Evolutionary conservation across 2,797 vertebrate species (phyloP).

Genomic region (Acropternis orthonyx): DNA sequence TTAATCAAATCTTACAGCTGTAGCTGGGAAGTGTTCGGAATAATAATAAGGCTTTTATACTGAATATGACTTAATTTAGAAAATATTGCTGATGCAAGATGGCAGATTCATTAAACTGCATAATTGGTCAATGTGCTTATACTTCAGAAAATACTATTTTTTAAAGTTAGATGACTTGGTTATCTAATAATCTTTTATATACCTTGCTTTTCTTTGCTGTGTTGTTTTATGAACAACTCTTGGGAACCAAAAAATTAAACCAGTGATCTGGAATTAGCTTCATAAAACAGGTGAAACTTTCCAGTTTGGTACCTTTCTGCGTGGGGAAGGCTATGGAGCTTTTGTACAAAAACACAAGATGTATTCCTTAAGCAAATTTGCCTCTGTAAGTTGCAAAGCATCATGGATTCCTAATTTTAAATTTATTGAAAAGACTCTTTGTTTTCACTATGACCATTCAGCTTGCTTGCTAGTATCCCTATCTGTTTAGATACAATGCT

Average conservation of each 20-base stretch:
- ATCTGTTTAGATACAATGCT: neutral
- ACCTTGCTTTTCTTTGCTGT: conserved; percentile 10
- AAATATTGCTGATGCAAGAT: conserved; percentile 59
- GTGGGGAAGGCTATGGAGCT: neutral
- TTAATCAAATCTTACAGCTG: conserved; percentile 70
- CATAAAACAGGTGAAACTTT: neutral
- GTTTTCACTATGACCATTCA: neutral
- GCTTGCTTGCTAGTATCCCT: neutral
- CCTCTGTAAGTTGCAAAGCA: neutral
- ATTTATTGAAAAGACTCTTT: neutral
- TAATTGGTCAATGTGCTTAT: conserved; percentile 52
- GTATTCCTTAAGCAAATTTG: neutral
- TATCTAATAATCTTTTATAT: conserved; percentile 32
- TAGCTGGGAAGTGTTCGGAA: conserved; percentile 59
- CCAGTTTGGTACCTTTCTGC: neutral
- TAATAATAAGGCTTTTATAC: conserved; percentile 67
- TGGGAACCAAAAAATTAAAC: conserved; percentile 23
- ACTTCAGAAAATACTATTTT: conserved; percentile 11
- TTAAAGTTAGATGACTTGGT: conserved; percentile 9
- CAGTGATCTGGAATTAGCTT: neutral
- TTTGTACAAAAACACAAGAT: neutral
- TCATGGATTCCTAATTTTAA: neutral
- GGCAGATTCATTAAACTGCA: conserved; percentile 66
- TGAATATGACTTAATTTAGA: conserved; percentile 68
- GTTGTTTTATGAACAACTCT: conserved; percentile 5